These are phyloP conservation scores for Ricordea florida DNA, from an alignment of 92 coral and sea anemone genomes.

Conservation along the genomic window DNA sequence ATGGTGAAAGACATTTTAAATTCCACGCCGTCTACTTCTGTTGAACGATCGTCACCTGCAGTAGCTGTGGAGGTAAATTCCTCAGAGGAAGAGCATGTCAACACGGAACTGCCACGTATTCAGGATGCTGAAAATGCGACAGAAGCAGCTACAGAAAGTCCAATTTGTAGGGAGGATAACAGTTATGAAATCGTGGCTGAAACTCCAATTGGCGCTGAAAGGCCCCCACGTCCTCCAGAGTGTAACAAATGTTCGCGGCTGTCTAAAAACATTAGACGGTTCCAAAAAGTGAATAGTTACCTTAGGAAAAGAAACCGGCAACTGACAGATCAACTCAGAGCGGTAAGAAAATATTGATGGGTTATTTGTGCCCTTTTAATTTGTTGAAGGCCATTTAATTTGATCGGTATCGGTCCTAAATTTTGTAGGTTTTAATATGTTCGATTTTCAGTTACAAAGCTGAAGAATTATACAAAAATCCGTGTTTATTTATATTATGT, in stretches of 20 bases:
- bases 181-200: neutral
- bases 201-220: neutral
- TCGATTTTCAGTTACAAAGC: neutral
- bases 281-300: neutral
- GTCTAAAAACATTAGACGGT: neutral
- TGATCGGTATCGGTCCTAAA: neutral
- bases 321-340: neutral
- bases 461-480: too few species aligned
- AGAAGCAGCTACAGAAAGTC: too few species aligned
- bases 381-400: neutral
- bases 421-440: neutral
- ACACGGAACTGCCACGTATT: too few species aligned
- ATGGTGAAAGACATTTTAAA: too few species aligned
- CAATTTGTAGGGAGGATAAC: too few species aligned
- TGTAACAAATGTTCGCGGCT: slow-evolving; percentile 1
- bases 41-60: too few species aligned
- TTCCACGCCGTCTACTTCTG: too few species aligned
- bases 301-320: neutral
- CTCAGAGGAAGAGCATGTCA: too few species aligned
- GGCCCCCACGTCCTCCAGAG: neutral
- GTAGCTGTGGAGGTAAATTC: too few species aligned
- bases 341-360: neutral
- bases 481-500: too few species aligned
- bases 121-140: too few species aligned
- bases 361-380: neutral